Conservation (phyloP, 2,888 invertebrate species). For the Polydrusus cervinus region DNA sequence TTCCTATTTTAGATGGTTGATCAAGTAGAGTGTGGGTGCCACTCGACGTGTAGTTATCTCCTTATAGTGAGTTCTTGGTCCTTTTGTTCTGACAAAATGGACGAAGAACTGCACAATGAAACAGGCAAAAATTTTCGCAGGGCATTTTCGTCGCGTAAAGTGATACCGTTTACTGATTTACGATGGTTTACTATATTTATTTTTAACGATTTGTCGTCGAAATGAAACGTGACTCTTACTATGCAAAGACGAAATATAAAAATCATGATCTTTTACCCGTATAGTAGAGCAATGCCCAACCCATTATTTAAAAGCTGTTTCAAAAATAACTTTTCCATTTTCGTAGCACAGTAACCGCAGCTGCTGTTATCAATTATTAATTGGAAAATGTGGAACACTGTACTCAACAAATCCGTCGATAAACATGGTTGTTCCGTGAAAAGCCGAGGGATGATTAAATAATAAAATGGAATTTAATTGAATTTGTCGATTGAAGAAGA, state of each 20-base stretch:
- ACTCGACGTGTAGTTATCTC: too few relatives aligned
- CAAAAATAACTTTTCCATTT: conserved; percentile 50
- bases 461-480: conserved; percentile 12
- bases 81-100: too few relatives aligned
- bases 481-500: not conserved
- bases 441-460: conserved; percentile 5
- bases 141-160: too few relatives aligned
- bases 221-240: conserved; percentile 6
- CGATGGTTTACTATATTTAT: too few relatives aligned
- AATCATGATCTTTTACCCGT: conserved; percentile 41
- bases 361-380: conserved; percentile 46
- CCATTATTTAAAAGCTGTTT: conserved; percentile 41
- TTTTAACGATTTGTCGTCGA: not conserved
- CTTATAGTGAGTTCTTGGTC: too few relatives aligned
- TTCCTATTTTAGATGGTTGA: too few relatives aligned
- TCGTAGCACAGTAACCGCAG: conserved; percentile 41
- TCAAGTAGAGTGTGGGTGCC: too few relatives aligned
- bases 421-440: conserved; percentile 38
- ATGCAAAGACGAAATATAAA: conserved; percentile 30
- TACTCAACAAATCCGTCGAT: conserved; percentile 41
- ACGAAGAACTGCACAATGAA: too few relatives aligned
- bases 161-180: too few relatives aligned
- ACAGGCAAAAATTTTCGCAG: too few relatives aligned
- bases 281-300: conserved; percentile 26
- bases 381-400: conserved; percentile 43